Evolutionary conservation across 2,113 vertebrate genomes (phyloP).

Genomic region (Dasyprocta punctata): DNA sequence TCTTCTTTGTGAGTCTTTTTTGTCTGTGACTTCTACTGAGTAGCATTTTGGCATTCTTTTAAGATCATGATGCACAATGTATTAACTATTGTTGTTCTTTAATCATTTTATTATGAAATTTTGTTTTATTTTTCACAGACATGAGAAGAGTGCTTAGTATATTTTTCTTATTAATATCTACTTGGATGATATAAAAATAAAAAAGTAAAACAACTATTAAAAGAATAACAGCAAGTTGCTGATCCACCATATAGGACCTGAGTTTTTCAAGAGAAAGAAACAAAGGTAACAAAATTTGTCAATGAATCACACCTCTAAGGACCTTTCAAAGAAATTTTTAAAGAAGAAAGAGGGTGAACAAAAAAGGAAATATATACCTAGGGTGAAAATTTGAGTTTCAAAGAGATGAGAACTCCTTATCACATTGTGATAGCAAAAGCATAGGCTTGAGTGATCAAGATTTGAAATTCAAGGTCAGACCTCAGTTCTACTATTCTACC

Average conservation of each 20-base stretch:
- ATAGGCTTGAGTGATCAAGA: background rate
- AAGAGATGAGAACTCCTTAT: background rate
- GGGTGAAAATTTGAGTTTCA: background rate
- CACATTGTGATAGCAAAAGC: background rate
- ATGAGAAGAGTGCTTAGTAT: background rate
- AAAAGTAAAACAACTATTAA: background rate
- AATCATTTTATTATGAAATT: background rate
- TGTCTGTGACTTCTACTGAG: background rate
- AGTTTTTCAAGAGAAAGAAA: background rate
- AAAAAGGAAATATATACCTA: background rate
- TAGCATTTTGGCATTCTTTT: background rate
- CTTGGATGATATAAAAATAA: background rate
- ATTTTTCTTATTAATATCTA: background rate
- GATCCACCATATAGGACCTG: background rate
- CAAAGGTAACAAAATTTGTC: background rate
- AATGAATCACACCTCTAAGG: background rate
- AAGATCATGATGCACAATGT: background rate
- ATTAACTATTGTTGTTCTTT: background rate
- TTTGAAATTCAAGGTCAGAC: background rate
- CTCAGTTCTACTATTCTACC: background rate
- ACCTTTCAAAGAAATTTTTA: background rate
- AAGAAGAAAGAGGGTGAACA: background rate
- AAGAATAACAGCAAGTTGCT: background rate
- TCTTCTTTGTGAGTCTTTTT: background rate
- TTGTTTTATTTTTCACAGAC: background rate